These are phyloP conservation scores for Epizoanthus illoricatus DNA, from an alignment of 92 coral and sea anemone genomes.

Conservation along the genomic window DNA sequence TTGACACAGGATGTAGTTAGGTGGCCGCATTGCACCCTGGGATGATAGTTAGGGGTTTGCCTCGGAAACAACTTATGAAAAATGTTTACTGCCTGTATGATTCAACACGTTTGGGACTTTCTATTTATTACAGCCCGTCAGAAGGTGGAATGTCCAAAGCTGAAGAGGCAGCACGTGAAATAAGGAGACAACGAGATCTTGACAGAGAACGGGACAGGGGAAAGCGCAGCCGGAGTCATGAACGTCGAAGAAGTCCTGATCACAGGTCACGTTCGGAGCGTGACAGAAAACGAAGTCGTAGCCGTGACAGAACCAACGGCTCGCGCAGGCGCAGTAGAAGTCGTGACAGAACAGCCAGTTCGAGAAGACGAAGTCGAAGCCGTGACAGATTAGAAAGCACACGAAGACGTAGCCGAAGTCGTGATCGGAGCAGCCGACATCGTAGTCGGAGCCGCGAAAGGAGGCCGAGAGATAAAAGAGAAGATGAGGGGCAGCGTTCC, in stretches of 20 bases:
- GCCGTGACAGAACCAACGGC: conserved; percentile 46
- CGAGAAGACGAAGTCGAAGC: conserved; percentile 50
- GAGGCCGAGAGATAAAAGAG: conserved; percentile 3
- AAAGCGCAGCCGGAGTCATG: conserved; percentile 64
- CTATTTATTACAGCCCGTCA: conserved; percentile 8
- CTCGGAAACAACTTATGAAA: too few relatives aligned
- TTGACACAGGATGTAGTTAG: too few relatives aligned
- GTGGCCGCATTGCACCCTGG: too few relatives aligned
- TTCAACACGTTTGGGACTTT: too few relatives aligned
- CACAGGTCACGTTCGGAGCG: conserved; percentile 45
- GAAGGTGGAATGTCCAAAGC: conserved; percentile 35
- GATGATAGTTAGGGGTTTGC: too few relatives aligned
- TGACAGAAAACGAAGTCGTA: conserved; percentile 65
- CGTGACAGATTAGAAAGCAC: conserved; percentile 60
- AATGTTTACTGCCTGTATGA: too few relatives aligned
- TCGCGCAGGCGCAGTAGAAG: conserved; percentile 39
- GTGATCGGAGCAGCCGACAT: conserved; percentile 54
- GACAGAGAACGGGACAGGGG: conserved; percentile 43
- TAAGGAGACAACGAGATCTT: conserved; percentile 41
- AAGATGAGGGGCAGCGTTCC: background rate
- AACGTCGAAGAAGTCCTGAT: conserved; percentile 63
- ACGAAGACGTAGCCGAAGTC: conserved; percentile 62
- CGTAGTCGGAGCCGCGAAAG: conserved; percentile 49
- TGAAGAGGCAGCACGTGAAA: conserved; percentile 39
- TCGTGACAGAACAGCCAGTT: conserved; percentile 51